Evolutionary conservation across 2,797 vertebrate species (phyloP), one percentile per base, ranked within the genome.

Genomic region (Channallabes apus): DNA sequence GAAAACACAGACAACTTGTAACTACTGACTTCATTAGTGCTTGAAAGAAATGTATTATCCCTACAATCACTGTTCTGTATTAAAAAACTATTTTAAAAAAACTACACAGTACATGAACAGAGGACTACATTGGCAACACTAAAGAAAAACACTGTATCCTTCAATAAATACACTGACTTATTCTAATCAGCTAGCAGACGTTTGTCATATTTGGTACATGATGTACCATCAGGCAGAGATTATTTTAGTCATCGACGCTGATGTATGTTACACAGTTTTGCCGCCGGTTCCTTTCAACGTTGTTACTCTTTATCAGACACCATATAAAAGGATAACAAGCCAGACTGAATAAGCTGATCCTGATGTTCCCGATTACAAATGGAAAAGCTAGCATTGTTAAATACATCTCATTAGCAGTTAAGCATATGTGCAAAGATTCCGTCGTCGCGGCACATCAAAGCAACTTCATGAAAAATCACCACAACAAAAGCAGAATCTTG

Each of bases 401-500:
- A 86, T 91, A 80, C 46, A 83, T 91, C 90, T 89, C 84, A 91
- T 91, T 92, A 90, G 80, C 89, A 80, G 77, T 82, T 82, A 71
- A 71, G 62, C 86, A 88, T 90, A 93, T 87, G 87, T 88, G 89
- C 83, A 72, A 58, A 82, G 82, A 92, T 86, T 87, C 86, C 86
- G 84, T 83, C 82, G 65, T 84, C 67, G 9, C 65, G 89, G 75
- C 46, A 87, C 86, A 91, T 92, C 91, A 92, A 93, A 92, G 86
- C 24, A 73, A 22, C 35, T 85, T 83, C 29, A 79, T 69, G 89
- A 82, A 83, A 86, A 90, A 35, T 75, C 71, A 78, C 91, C 88
- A 87, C 89, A 92, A 90, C 87, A 90, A 88, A 90, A 89, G 81
- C 69, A 89, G 85, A 32, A 85, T 89, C 82, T 89, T 89, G 88